A percentile compares a stretch with the other conserved stretches of the same genome.
Conservation (phyloP, 2,113 vertebrate species). For the Syrrhaptes paradoxus region DNA sequence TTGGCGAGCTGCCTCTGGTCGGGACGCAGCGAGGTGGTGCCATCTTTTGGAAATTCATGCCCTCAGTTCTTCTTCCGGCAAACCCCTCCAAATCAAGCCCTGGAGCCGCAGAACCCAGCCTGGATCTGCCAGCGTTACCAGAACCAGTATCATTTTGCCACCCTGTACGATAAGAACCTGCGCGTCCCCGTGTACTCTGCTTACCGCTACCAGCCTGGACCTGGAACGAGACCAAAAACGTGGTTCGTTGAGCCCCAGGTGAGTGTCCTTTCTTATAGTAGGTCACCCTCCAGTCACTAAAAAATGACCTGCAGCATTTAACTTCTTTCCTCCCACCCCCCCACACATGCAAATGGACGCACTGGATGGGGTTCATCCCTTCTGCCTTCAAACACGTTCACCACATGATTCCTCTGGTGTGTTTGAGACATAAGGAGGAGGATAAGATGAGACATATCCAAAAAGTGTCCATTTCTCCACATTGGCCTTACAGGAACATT, state of each 20-base stretch:
- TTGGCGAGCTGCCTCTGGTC: background rate
- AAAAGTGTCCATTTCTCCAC: background rate
- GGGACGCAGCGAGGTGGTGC: background rate
- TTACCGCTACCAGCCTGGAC: background rate
- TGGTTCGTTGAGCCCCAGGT: constrained; percentile 54
- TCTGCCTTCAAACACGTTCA: background rate
- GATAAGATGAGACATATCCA: background rate
- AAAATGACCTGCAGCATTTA: background rate
- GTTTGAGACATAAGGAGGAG: background rate
- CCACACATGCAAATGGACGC: background rate
- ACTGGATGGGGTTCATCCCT: background rate
- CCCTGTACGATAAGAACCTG: background rate
- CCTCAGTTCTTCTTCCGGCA: constrained; percentile 15
- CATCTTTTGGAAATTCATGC: background rate
- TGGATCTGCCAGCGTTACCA: constrained; percentile 38
- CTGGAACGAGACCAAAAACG: rapidly evolving
- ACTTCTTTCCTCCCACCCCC: background rate
- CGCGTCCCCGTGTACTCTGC: constrained; percentile 49
- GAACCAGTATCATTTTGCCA: constrained; percentile 20
- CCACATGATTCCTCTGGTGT: background rate
- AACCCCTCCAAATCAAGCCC: background rate
- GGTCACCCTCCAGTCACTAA: background rate
- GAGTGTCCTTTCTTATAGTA: background rate
- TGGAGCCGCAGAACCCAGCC: background rate
- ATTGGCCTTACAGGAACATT: no score